phyloP scores from a whole-genome alignment of 2,888 invertebrate species.

The Cephus pulcher region DNA sequence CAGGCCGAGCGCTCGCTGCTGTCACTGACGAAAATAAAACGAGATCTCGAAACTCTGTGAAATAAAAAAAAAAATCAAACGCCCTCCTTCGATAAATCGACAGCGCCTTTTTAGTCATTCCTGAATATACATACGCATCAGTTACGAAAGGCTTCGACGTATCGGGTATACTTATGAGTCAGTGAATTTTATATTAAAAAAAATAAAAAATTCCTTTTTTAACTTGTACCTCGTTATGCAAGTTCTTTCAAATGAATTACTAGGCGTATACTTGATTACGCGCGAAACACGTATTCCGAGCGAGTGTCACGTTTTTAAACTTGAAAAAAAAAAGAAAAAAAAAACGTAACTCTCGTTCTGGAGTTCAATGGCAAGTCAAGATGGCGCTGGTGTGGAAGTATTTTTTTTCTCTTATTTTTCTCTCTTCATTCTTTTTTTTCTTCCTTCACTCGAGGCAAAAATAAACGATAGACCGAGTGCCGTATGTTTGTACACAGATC shows the following conservation, averaged over 20 bases:
- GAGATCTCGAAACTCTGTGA: slow-evolving; percentile 13
- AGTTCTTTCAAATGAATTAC: no score
- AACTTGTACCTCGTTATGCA: not conserved
- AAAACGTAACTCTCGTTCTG: not conserved
- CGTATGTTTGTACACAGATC: not conserved
- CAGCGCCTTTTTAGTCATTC: not conserved
- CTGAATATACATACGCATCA: not conserved
- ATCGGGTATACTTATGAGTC: not conserved
- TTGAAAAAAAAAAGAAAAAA: not conserved
- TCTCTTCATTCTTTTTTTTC: no score
- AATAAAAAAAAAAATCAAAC: slow-evolving; percentile 16
- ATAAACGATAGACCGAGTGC: not conserved
- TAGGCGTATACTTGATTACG: not conserved
- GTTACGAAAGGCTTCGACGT: not conserved
- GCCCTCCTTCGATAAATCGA: not conserved
- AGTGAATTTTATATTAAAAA: not conserved
- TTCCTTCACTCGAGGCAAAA: not conserved
- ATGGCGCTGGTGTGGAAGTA: not conserved
- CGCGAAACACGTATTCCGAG: not conserved
- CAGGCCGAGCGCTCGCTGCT: slow-evolving; percentile 4
- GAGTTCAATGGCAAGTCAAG: not conserved
- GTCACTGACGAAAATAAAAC: slow-evolving; percentile 35
- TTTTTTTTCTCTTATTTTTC: not conserved
- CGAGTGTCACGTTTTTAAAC: not conserved
- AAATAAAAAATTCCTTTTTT: not conserved